Base-by-base conservation (phyloP, 1,140 invertebrate genomes). In the Diprion similis region DNA sequence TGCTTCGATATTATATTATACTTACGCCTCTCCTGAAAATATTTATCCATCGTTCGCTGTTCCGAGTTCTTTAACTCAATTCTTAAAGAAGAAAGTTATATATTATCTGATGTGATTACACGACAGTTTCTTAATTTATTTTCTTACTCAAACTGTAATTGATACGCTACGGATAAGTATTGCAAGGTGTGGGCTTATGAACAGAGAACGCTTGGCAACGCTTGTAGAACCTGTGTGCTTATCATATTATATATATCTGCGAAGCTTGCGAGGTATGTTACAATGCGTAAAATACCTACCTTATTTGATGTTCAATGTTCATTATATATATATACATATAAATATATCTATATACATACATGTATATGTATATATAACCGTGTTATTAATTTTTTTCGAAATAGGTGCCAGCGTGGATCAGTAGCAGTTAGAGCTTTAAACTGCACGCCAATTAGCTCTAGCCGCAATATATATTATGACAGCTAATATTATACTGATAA, bases 291-390 rank as follows among this genome's bases (percentile, higher is more conserved):
- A 4, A 37, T 37, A 37, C 24, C 24, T 37, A 37, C 24, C 2
- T 37, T 37, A 37, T 37, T 37, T 37, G 6, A 37, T 37, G 24
- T 37, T 37, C 24, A 37, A 37, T 37, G 24, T 37, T 37, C n/a
- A n/a, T n/a, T 59, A 71, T n/a, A 65, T 66, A 71, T 71, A 18
- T 66, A 59, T 64, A 71, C 51, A 71, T 71, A 71, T 59, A 71
- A 19, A 59, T 51, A 64, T 71, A 70, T 46, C 7, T 70, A 46
- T 46, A 70, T 70, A 0, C 6, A 37, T 37, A 37, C 6, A 37
- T 37, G 24, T 37, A 68, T 24, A 45, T 45, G 46, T 24, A 19
- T 68, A 13, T 45, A 17, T 70, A 45, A 47, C 19, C 6, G n/a
- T 45, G 46, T 45, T 46, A 70, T 71, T 66, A 71, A 46, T 71